Conservation (phyloP, 2,797 vertebrate genomes). For the Takifugu rubripes region DNA sequence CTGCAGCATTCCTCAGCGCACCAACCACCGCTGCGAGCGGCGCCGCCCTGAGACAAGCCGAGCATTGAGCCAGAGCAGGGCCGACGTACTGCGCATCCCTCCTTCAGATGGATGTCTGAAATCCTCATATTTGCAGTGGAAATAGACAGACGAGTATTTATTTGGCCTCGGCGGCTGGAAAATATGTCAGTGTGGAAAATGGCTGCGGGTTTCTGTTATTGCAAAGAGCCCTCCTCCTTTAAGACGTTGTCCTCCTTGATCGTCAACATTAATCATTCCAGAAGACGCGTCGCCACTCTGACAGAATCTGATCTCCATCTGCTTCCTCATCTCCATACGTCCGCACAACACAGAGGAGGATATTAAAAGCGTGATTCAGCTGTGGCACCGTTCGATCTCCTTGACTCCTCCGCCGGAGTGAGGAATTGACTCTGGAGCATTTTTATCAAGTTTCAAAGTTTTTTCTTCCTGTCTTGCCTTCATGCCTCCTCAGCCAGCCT, state of each 20-base stretch:
- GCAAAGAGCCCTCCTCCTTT: neutral
- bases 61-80: constrained; percentile 59
- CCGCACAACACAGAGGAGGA: constrained; percentile 32
- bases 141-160: constrained; percentile 7
- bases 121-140: constrained; percentile 20
- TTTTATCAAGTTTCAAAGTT: constrained; percentile 30
- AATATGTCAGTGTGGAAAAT: neutral
- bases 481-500: constrained; percentile 14
- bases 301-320: constrained; percentile 25
- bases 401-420: constrained; percentile 26
- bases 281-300: constrained; percentile 22
- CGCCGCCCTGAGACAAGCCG: constrained; percentile 59
- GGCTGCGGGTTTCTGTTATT: neutral
- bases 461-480: neutral
- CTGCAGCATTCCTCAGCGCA: constrained; percentile 63
- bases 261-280: constrained; percentile 20
- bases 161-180: neutral
- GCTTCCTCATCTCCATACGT: constrained; percentile 37
- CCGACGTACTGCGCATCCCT: constrained; percentile 58
- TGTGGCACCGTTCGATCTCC: constrained; percentile 40
- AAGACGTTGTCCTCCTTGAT: neutral
- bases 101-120: constrained; percentile 35
- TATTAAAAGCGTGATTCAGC: constrained; percentile 56
- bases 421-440: constrained; percentile 45
- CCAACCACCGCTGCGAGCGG: constrained; percentile 60